A percentile compares a stretch with the other conserved stretches of the same genome.
phyloP scores from a whole-genome alignment of 2,888 invertebrate species.

The Pyrgus malvae region DNA sequence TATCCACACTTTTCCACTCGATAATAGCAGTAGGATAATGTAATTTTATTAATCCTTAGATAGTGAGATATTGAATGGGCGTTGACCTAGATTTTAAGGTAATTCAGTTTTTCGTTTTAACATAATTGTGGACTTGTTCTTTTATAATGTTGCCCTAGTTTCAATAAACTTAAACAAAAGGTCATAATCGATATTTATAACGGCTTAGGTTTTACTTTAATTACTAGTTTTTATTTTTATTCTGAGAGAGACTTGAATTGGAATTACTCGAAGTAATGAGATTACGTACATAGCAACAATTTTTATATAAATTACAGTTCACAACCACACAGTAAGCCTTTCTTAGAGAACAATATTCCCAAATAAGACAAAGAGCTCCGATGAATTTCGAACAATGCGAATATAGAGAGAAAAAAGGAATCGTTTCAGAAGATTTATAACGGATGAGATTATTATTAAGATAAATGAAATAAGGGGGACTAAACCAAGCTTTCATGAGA shows the following conservation, averaged over 20 bases:
- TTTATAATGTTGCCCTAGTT: too few species aligned
- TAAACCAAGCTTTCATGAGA: slow-evolving; percentile 26
- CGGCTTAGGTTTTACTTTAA: too few species aligned
- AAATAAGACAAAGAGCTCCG: slow-evolving; percentile 23
- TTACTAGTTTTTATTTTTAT: too few species aligned
- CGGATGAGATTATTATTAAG: slow-evolving; percentile 28
- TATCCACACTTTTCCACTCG: slow-evolving; percentile 15
- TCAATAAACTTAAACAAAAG: too few species aligned
- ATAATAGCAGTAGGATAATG: slow-evolving; percentile 19
- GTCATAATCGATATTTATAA: too few species aligned
- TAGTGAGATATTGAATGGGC: slow-evolving; percentile 15
- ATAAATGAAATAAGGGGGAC: slow-evolving; percentile 25
- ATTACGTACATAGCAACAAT: background rate
- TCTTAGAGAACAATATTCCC: slow-evolving; percentile 21
- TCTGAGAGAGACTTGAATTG: background rate
- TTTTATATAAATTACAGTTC: background rate
- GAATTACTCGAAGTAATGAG: background rate
- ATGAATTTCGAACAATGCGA: slow-evolving; percentile 28
- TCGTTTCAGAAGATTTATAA: slow-evolving; percentile 27
- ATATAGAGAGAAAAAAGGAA: slow-evolving; percentile 27
- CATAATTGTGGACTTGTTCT: background rate
- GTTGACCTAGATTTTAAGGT: slow-evolving; percentile 6
- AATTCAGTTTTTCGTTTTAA: background rate
- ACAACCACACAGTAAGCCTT: background rate
- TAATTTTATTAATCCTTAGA: slow-evolving; percentile 13